Conservation (phyloP, 1,140 invertebrate genomes). For the Galleria mellonella region DNA sequence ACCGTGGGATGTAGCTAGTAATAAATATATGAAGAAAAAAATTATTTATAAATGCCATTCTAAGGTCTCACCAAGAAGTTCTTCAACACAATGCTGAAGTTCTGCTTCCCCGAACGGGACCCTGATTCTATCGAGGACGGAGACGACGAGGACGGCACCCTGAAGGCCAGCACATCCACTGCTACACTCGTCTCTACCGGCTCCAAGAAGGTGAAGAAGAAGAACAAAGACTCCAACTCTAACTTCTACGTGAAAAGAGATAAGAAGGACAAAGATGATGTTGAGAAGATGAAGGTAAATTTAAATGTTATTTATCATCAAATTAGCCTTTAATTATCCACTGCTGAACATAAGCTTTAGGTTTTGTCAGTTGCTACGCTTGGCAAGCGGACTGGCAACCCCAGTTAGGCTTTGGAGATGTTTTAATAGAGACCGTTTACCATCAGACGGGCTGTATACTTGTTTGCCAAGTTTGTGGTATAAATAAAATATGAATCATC, state of each 20-base stretch:
- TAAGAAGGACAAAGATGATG: slow-evolving; percentile 93
- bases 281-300: slow-evolving; percentile 96
- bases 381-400: no score
- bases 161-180: slow-evolving; percentile 55
- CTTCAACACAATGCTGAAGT: slow-evolving; percentile 97
- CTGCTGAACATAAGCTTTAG: no score
- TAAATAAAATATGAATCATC: no score
- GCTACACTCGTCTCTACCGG: slow-evolving; percentile 49
- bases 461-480: no score
- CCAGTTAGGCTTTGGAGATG: no score
- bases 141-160: slow-evolving; percentile 76
- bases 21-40: no score
- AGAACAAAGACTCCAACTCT: slow-evolving; percentile 83
- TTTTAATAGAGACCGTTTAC: no score
- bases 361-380: no score
- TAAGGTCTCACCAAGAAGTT: slow-evolving; percentile 95
- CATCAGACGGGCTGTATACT: no score
- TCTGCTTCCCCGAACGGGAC: slow-evolving; percentile 98
- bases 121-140: slow-evolving; percentile 87
- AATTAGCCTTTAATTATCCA: no score
- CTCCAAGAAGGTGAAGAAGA: slow-evolving; percentile 69
- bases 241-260: slow-evolving; percentile 92
- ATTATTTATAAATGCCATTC: not conserved
- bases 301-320: not conserved
- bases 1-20: no score